Evolutionary conservation across 2,888 invertebrate genomes (phyloP).

Genomic region (Sacculina carcini): DNA sequence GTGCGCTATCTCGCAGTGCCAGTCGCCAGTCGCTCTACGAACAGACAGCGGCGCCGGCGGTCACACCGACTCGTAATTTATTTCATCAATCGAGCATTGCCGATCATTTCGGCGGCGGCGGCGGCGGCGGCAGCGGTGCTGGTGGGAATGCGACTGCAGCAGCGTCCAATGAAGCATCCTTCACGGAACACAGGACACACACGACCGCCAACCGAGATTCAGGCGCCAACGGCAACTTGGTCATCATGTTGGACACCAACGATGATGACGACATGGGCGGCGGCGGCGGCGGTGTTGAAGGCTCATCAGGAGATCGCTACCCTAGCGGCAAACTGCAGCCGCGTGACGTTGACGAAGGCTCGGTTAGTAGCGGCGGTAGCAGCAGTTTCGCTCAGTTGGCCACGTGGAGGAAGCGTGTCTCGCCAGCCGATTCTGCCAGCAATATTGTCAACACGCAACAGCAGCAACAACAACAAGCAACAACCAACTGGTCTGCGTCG

Average conservation of each 20-base stretch:
- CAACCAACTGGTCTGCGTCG: background rate
- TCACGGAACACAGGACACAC: constrained; percentile 6
- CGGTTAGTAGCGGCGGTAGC: too few species aligned
- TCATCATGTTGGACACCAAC: constrained; percentile 1
- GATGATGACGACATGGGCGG: constrained; percentile 14
- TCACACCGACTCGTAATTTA: background rate
- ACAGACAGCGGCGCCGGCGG: constrained; percentile 10
- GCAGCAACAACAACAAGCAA: constrained; percentile 16
- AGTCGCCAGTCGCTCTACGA: constrained; percentile 12
- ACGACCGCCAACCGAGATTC: constrained; percentile 6
- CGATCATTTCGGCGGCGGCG: background rate
- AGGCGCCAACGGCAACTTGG: background rate
- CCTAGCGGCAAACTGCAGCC: constrained; percentile 27
- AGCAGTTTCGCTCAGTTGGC: too few species aligned
- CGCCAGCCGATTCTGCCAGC: too few species aligned
- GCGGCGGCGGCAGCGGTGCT: background rate
- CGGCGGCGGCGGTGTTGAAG: constrained; percentile 11
- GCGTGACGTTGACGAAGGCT: constrained; percentile 17
- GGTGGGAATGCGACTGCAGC: background rate
- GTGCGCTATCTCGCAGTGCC: constrained; percentile 6
- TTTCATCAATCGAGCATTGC: background rate
- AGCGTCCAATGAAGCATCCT: background rate
- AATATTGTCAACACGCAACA: constrained; percentile 28
- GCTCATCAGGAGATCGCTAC: constrained; percentile 20
- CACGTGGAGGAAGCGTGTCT: too few species aligned